phyloP scores from a whole-genome alignment of 2,797 vertebrate genomes.

The Babyrousa celebensis region DNA sequence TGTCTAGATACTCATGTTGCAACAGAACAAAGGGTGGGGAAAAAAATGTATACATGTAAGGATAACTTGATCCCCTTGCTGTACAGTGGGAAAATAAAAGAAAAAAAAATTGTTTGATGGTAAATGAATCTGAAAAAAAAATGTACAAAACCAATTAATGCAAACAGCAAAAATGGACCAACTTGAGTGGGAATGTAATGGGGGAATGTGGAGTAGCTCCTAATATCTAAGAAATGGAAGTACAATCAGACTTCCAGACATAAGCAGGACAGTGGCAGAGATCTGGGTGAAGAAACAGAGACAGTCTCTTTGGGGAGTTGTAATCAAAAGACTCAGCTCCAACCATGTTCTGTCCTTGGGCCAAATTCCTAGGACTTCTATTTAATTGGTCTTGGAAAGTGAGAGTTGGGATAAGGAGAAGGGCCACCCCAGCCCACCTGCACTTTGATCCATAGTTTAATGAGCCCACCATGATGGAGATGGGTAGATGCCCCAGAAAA shows the following conservation, averaged over 20 bases:
- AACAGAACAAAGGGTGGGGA: too few relatives aligned
- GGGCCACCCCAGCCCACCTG: not conserved
- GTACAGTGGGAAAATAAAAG: too few relatives aligned
- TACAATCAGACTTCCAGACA: not conserved
- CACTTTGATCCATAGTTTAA: not conserved
- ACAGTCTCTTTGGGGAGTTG: not conserved
- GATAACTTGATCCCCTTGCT: too few relatives aligned
- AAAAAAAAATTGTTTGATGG: too few relatives aligned
- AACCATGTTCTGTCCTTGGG: not conserved
- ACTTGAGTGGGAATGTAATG: slow-evolving; percentile 6
- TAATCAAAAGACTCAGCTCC: slow-evolving; percentile 24
- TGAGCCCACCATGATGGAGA: not conserved
- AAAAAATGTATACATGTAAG: too few relatives aligned
- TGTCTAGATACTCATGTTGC: too few relatives aligned
- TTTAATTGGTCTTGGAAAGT: slow-evolving; percentile 41
- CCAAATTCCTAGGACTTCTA: slow-evolving; percentile 45
- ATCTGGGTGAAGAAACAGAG: not conserved
- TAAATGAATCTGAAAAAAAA: too few relatives aligned
- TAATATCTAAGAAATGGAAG: slow-evolving; percentile 25
- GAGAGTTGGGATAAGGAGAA: not conserved
- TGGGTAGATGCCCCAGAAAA: not conserved
- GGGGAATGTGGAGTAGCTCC: not conserved
- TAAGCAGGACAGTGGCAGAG: not conserved
- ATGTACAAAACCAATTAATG: not conserved
- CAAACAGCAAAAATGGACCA: not conserved